phyloP scores from a whole-genome alignment of 2,797 vertebrate species.

The Antennarius maculatus region DNA sequence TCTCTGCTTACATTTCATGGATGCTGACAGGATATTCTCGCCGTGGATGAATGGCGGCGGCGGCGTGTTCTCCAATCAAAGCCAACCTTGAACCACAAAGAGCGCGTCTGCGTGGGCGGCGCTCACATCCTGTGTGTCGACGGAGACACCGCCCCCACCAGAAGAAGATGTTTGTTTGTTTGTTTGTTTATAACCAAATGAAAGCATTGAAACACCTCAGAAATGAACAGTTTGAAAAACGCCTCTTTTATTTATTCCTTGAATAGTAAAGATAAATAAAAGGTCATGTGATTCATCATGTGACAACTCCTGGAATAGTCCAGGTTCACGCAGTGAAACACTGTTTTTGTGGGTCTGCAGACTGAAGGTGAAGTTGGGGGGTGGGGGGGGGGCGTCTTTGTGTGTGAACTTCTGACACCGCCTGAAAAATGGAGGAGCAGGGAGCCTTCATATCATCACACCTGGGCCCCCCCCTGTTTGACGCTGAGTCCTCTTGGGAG shows the following conservation, averaged over 20 bases:
- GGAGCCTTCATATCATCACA: conserved; percentile 34
- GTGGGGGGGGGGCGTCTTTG: conserved; percentile 1
- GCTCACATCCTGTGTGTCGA: too few species aligned
- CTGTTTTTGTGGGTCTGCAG: conserved; percentile 6
- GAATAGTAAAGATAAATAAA: too few species aligned
- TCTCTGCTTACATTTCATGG: too few species aligned
- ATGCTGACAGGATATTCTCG: too few species aligned
- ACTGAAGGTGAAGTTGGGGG: conserved; percentile 18
- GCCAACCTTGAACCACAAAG: neutral
- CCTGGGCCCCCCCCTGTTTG: conserved; percentile 35
- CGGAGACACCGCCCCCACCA: too few species aligned
- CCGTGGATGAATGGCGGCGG: neutral
- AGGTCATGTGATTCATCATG: too few species aligned
- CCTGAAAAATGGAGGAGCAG: conserved; percentile 24
- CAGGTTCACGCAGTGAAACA: conserved; percentile 3
- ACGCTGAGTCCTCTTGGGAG: conserved; percentile 43
- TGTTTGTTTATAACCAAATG: too few species aligned
- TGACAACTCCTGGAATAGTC: too few species aligned
- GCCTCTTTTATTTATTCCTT: too few species aligned
- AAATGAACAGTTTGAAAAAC: too few species aligned
- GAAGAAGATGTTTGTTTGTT: too few species aligned
- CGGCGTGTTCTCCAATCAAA: neutral
- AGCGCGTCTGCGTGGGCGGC: neutral
- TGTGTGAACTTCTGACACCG: conserved; percentile 40
- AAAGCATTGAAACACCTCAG: too few species aligned